Evolutionary conservation across 1,140 invertebrate genomes (phyloP), one percentile per base, ranked within the genome.

Genomic region (Araneus ventricosus): DNA sequence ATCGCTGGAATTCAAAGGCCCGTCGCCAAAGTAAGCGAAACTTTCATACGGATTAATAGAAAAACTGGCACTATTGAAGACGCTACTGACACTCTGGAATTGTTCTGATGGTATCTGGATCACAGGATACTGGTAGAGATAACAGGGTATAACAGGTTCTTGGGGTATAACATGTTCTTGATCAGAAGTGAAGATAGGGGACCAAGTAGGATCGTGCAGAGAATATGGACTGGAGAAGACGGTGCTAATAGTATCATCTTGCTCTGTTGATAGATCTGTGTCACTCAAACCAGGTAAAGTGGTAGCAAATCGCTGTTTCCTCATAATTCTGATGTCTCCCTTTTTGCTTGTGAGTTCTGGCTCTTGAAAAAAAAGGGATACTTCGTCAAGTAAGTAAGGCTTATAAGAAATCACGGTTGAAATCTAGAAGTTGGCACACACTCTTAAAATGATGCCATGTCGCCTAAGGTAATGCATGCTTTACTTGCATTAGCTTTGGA

Each of bases 41-140:
- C 52, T 92, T 10, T 93, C 91, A 30, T 79, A 87, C 4, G 61
- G 30, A 27, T 59, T 59, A n/a, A 93, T 4, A 20, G 41, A 6
- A 17, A 87, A 27, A 27, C 17, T 75, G 3, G 63, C 27, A 30
- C 41, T 52, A 24, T 59, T 61, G 34, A 84, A 87, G 27, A 87
- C 27, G 8, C 41, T 93, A 22, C 63, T 41, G 17, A 88, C 67
- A 24, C 85, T 93, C 39, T 75, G 70, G 41, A n/a, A 70, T 1
- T 45, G 67, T 4, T 87, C 91, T 24, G 41, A 27, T 24, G 84
- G 70, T 45, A 88, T 30, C 24, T 52, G 91, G 45, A 87, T 57
- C 14, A 87, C 75, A 27, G 91, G 91, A 39, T 88, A 93, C n/a
- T 75, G 84, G 39, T 93, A 93, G 4, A 93, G 6, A 14, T 41